phyloP scores from a whole-genome alignment of 2,113 vertebrate species.

The Hydrolagus affinis region DNA sequence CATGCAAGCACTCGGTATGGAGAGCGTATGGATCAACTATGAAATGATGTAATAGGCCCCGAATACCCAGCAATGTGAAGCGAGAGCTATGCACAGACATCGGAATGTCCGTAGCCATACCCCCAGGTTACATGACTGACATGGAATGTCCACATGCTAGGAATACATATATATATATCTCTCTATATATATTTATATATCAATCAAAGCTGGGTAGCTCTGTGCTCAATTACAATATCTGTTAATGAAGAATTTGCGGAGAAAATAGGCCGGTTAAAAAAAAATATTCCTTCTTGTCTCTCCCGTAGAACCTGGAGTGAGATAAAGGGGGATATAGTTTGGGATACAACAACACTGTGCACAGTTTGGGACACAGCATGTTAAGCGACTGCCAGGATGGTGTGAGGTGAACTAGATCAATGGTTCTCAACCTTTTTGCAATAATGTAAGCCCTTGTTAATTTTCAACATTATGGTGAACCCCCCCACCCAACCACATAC shows the following conservation, averaged over 20 bases:
- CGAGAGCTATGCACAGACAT: not conserved
- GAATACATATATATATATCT: not conserved
- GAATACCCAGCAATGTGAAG: not conserved
- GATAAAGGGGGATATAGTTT: no score
- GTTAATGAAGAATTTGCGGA: not conserved
- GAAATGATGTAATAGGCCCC: slow-evolving; percentile 8
- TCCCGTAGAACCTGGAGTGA: no score
- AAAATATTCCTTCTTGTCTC: no score
- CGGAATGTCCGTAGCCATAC: slow-evolving; percentile 1
- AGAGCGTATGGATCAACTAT: not conserved
- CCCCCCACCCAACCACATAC: no score
- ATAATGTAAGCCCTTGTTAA: no score
- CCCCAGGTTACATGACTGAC: slow-evolving; percentile 3
- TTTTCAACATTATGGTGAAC: no score
- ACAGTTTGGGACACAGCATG: no score
- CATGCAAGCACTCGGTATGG: not conserved
- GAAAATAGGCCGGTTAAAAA: no score
- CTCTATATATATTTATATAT: not conserved
- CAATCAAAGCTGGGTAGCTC: not conserved
- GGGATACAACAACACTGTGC: no score
- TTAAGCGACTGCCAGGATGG: no score
- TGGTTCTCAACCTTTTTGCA: no score
- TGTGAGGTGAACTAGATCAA: no score
- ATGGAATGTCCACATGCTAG: slow-evolving; percentile 4
- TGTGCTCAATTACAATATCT: not conserved